phyloP scores from a whole-genome alignment of 2,888 invertebrate species.

The Dascillus cervinus region DNA sequence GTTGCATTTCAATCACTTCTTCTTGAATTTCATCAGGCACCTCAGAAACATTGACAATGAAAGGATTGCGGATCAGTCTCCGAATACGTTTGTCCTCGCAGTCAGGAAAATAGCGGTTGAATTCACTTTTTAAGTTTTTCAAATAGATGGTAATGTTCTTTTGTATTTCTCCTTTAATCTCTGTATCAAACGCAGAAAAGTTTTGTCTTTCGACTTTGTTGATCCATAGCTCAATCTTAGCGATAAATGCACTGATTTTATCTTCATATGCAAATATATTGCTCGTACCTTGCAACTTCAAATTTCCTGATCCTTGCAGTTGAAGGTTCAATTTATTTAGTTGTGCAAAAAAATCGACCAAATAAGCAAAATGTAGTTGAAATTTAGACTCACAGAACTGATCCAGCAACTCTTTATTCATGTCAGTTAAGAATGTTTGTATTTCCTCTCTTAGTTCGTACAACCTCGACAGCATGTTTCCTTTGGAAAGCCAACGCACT shows the following conservation, averaged over 20 bases:
- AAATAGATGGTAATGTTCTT: constrained; percentile 13
- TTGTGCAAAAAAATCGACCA: constrained; percentile 9
- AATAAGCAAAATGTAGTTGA: constrained; percentile 10
- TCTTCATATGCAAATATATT: constrained; percentile 7
- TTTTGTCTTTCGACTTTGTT: constrained; percentile 6
- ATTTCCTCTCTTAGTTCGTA: constrained; percentile 7
- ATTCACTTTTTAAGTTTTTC: constrained; percentile 7
- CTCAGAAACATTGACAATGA: constrained; percentile 16
- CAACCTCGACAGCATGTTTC: constrained; percentile 3
- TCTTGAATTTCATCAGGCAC: constrained; percentile 18
- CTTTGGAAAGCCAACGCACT: constrained; percentile 7
- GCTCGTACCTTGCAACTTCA: constrained; percentile 10
- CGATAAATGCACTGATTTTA: constrained; percentile 13
- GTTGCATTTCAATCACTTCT: constrained; percentile 15
- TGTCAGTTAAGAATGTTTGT: constrained; percentile 9
- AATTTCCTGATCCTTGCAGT: constrained; percentile 6
- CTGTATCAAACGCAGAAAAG: constrained; percentile 9
- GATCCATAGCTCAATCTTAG: constrained; percentile 16
- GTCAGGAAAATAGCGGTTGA: constrained; percentile 6
- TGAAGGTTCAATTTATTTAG: constrained; percentile 10
- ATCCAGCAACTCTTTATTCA: constrained; percentile 9
- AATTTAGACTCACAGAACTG: constrained; percentile 12
- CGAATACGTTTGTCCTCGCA: constrained; percentile 6
- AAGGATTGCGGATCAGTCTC: constrained; percentile 17
- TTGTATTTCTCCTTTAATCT: constrained; percentile 10